phyloP scores from a whole-genome alignment of 2,888 invertebrate species.

The Harpalus rufipes region DNA sequence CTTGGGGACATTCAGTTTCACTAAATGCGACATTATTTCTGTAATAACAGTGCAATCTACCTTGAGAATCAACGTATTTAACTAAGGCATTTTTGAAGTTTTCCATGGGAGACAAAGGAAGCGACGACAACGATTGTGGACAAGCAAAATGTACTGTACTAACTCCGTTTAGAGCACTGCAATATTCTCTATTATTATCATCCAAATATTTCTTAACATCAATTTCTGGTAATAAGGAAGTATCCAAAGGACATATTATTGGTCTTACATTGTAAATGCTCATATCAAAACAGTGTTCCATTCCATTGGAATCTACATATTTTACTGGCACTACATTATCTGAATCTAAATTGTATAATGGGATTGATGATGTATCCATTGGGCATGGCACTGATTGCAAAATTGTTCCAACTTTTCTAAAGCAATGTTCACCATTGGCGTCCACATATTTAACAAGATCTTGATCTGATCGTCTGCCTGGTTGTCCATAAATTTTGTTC shows the following conservation, averaged over 20 bases:
- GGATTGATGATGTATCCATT: constrained; percentile 5
- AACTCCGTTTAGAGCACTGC: not conserved
- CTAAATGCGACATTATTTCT: too few relatives aligned
- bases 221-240: constrained; percentile 6
- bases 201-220: constrained; percentile 9
- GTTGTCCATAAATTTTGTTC: not conserved
- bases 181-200: not conserved
- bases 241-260: not conserved
- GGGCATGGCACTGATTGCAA: not conserved
- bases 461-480: not conserved
- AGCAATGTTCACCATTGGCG: not conserved
- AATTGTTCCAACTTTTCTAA: not conserved
- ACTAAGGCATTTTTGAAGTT: not conserved
- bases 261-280: not conserved
- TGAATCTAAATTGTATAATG: not conserved
- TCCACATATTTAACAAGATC: not conserved
- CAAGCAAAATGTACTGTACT: not conserved
- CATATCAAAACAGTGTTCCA: not conserved
- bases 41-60: not conserved
- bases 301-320: not conserved
- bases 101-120: not conserved
- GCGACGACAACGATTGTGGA: not conserved
- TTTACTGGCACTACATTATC: not conserved
- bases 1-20: too few relatives aligned
- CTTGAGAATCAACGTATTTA: not conserved